Evolutionary conservation across 2,113 vertebrate species (phyloP), one percentile per base, ranked within the genome.

Genomic region (Mobula birostris): DNA sequence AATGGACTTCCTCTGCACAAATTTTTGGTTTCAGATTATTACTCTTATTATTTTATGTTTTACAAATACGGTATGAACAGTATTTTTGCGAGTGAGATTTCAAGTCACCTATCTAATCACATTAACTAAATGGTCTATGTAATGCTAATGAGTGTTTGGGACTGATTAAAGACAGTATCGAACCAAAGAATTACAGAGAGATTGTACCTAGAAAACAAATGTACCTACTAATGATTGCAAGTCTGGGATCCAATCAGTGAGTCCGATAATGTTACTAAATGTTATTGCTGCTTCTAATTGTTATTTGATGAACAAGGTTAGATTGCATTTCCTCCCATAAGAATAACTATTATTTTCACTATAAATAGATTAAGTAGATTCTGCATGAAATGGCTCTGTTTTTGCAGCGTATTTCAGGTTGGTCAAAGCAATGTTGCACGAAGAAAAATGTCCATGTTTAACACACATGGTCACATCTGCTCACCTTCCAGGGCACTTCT

Each of bases 251-350:
- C 61, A 88, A 88, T 88, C 85, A 88, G 61, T 27, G 58, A 63
- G 82, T 85, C 82, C 19, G 56, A 85, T 29, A 1, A 17, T 88
- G 58, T 88, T 66, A 66, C 58, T 11, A 61, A 88, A 66, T 56
- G n/a, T 63, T 58, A 63, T 88, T 63, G 63, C 14, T 14, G 58
- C 29, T 88, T 63, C 12, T 63, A 88, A 88, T 88, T 85, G 27
- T 88, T 88, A 63, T 88, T 88, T 88, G 56, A 63, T 88, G 48
- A 27, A 85, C 82, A 61, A 11, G 24, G 85, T 88, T 88, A n/a
- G 56, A 63, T 88, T 88, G 24, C 58, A 88, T 14, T 61, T 32
- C 29, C 17, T 14, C 58, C 29, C 58, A 12, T 63, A n/a, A 63
- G 85, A 14, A 61, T 88, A 12, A 61, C 11, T 63, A 88, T 63